These are phyloP conservation scores for Amphiprion percula DNA, from an alignment of 2,113 vertebrate species.

Conservation along the genomic window DNA sequence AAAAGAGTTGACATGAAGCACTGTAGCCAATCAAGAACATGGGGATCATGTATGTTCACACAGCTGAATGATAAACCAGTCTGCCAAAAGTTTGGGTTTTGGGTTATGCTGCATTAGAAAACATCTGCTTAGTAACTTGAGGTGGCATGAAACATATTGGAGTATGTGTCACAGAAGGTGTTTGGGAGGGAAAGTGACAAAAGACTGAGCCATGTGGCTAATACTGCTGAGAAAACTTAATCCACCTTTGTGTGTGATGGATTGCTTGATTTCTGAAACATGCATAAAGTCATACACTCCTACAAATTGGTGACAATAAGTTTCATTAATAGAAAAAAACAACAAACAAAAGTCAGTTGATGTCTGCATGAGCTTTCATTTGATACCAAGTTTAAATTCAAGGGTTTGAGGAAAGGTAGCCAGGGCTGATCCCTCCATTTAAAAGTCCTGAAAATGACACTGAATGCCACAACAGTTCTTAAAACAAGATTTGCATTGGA, in stretches of 20 bases:
- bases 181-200: neutral
- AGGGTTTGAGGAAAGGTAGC: neutral
- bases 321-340: no score
- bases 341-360: neutral
- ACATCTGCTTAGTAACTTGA: no score
- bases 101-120: no score
- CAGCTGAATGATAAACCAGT: no score
- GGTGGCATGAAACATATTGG: no score
- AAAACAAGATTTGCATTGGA: conserved; percentile 19
- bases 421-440: neutral
- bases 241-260: neutral
- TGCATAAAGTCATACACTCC: no score
- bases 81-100: no score
- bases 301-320: no score
- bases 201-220: neutral
- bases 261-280: neutral
- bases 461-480: neutral
- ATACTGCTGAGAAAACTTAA: neutral
- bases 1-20: neutral
- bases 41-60: no score
- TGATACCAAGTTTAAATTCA: no score
- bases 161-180: no score
- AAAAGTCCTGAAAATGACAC: neutral
- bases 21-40: no score
- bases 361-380: neutral